Percentiles rank a stretch among this genome's conserved stretches.
Conservation (phyloP, 2,113 vertebrate species). For the Burhinus bistriatus region DNA sequence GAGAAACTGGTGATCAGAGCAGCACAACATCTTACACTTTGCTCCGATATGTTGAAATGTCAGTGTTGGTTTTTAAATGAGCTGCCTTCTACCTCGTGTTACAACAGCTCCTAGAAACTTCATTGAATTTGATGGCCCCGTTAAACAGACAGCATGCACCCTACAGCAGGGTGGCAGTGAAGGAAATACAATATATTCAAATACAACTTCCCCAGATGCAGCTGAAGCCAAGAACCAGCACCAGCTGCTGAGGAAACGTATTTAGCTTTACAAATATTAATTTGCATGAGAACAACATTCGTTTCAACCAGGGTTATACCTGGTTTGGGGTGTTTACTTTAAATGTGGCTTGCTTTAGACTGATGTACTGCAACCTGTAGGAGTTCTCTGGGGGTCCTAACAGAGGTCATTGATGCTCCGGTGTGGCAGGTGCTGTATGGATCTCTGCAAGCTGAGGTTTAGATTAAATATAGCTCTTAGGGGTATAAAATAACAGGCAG, state of each 20-base stretch:
- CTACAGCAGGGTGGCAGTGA: background rate
- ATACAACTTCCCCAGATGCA: background rate
- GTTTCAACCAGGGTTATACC: background rate
- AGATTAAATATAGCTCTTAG: background rate
- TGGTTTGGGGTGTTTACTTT: background rate
- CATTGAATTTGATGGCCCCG: background rate
- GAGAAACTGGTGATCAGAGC: background rate
- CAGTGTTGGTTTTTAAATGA: background rate
- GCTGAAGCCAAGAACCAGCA: background rate
- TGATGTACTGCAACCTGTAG: background rate
- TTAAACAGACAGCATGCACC: background rate
- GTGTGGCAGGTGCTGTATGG: background rate
- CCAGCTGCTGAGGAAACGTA: background rate
- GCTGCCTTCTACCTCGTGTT: background rate
- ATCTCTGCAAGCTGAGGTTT: background rate
- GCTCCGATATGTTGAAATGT: background rate
- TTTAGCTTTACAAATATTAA: background rate
- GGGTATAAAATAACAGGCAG: background rate
- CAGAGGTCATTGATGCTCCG: background rate
- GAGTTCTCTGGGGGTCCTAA: background rate
- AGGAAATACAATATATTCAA: background rate
- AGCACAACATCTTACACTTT: background rate
- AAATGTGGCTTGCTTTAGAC: background rate
- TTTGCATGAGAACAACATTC: background rate
- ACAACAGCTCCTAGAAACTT: background rate